These are phyloP conservation scores for Laticauda laticaudata DNA, from an alignment of 2,113 vertebrate genomes.

Conservation along the genomic window DNA sequence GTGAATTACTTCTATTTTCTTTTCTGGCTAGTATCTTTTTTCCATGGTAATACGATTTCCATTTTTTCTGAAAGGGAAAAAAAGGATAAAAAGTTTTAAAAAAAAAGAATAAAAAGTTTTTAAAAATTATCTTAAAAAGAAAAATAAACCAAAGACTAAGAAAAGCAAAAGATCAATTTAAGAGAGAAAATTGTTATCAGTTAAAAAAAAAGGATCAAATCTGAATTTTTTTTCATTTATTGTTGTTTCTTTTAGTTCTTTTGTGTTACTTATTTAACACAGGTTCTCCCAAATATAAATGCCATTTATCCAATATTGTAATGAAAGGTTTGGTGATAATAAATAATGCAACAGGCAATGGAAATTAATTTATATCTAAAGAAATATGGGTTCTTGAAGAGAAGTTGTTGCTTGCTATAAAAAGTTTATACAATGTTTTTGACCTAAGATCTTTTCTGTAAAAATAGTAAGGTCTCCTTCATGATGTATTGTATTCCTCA, in stretches of 20 bases:
- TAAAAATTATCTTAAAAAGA: not conserved
- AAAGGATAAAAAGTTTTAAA: not conserved
- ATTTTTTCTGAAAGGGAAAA: not conserved
- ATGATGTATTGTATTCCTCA: not conserved
- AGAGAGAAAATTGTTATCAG: not conserved
- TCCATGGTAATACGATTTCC: not conserved
- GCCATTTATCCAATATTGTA: not conserved
- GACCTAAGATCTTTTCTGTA: not conserved
- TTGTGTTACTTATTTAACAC: not conserved
- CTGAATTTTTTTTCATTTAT: not conserved
- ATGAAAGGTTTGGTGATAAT: not conserved
- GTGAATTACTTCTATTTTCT: not conserved
- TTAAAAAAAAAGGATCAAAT: not conserved
- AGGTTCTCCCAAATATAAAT: not conserved
- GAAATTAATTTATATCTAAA: not conserved
- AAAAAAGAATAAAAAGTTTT: not conserved
- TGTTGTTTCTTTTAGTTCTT: not conserved
- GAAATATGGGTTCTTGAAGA: not conserved
- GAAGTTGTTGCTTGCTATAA: not conserved
- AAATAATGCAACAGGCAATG: not conserved
- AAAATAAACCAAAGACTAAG: not conserved
- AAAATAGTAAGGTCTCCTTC: not conserved
- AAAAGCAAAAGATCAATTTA: not conserved
- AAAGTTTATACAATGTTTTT: not conserved
- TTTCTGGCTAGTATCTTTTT: not conserved